Base-by-base conservation (phyloP, 2,797 vertebrate species). In the Chelon auratus region DNA sequence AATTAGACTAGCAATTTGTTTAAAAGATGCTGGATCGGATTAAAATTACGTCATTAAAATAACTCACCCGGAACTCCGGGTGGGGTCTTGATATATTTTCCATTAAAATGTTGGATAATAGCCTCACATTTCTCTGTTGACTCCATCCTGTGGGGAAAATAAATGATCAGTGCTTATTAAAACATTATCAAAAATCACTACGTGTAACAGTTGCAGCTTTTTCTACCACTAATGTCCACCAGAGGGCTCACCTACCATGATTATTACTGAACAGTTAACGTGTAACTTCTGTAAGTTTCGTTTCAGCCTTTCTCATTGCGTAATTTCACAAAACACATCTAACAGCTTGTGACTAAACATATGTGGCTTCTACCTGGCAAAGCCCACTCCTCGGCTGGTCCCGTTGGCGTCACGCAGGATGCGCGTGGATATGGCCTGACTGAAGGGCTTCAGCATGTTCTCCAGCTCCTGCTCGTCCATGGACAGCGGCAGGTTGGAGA, bases 51-150 rank as follows among this genome's bases (percentile, higher is more conserved):
- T 33, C 30, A 7, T 6, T 33, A 33, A 18, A 39, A 42, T 33
- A 57, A 20, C 30, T 91, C 82, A 97, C 97, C 97, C 93, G 96
- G 95, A 62, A 97, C 95, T 88, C 97, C 97, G 20, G 97, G 96
- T 52, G 96, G 96, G 58, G 94, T 96, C 90, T 98, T 97, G 90
- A 98, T 96, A 87, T 96, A 98, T 93, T 98, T 99, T 65, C 97
- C 97, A 79, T 98, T 97, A 83, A 99, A 99, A 92, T 98, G 97
- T 76, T 96, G 95, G 90, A 99, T 99, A 84, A 99, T 95, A 17
- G 97, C 96, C 92, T 98, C 97, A 68, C 97, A 99, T 91, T 97
- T 98, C 92, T 99, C 97, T 71, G 97, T 99, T 51, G 97, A 98
- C 89, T 99, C 97, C 97, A 99, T 98, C 93, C 97, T 99, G 78